Conservation (phyloP, 37 sponge, comb jelly and placozoan genomes). For the Corticium candelabrum region DNA sequence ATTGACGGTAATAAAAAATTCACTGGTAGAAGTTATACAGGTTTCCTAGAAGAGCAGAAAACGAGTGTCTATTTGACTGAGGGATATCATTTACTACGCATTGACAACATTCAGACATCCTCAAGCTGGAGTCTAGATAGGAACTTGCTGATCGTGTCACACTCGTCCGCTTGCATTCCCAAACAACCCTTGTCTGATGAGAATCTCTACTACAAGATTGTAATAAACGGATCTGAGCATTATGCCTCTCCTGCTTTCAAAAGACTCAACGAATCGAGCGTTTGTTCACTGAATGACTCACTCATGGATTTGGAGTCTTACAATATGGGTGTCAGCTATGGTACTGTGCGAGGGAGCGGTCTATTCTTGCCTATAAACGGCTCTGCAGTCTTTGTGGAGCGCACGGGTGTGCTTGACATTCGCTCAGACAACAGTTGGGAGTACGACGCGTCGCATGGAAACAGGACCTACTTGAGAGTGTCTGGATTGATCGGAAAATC, state of each 20-base stretch:
- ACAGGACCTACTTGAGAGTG: not conserved
- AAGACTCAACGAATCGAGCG: not conserved
- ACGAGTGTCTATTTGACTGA: not conserved
- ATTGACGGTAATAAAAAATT: not conserved
- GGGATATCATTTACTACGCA: not conserved
- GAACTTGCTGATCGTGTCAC: not conserved
- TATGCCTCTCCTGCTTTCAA: not conserved
- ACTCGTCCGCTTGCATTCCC: not conserved
- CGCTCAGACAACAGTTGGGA: not conserved
- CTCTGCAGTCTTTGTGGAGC: not conserved
- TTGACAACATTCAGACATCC: not conserved
- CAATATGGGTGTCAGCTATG: not conserved
- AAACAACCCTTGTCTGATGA: not conserved
- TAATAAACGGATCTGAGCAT: not conserved
- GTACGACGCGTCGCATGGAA: not conserved
- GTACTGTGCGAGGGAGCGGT: not conserved
- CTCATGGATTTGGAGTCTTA: not conserved
- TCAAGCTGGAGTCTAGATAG: not conserved
- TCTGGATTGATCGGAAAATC: not conserved
- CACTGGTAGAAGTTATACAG: not conserved
- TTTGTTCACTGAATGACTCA: not conserved
- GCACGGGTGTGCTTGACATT: not conserved
- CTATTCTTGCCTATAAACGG: not conserved
- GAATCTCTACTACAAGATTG: not conserved
- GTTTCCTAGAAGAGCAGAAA: not conserved